These are phyloP conservation scores for Sceliomorpha sp. DNA, from an alignment of 2,888 invertebrate genomes.

Conservation along the genomic window DNA sequence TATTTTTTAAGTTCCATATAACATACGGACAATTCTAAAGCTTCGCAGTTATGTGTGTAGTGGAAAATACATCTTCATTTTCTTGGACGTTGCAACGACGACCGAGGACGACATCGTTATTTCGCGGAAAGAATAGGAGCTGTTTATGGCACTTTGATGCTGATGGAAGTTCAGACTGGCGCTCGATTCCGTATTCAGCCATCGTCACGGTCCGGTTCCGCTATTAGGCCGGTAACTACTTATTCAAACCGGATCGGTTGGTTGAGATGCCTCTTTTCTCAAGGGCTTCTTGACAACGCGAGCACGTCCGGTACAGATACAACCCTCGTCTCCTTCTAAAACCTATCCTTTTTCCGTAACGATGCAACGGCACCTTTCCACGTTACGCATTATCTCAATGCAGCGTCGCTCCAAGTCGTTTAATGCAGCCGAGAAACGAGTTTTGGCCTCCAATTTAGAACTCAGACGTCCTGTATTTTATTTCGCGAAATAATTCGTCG, in stretches of 20 bases:
- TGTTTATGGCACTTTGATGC: constrained; percentile 65
- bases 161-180: constrained; percentile 28
- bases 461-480: no score
- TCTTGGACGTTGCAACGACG: background rate
- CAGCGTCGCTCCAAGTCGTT: constrained; percentile 29
- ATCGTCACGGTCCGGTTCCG: constrained; percentile 71
- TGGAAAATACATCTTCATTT: no score
- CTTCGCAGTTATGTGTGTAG: no score
- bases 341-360: constrained; percentile 63
- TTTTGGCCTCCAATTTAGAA: background rate
- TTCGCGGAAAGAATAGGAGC: constrained; percentile 49
- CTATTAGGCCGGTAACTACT: constrained; percentile 77
- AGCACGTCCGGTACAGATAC: constrained; percentile 66
- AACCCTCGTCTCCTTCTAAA: constrained; percentile 45
- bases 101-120: constrained; percentile 6
- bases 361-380: constrained; percentile 42
- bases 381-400: constrained; percentile 37
- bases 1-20: no score
- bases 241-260: constrained; percentile 76
- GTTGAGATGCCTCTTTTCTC: constrained; percentile 61
- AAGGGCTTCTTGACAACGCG: constrained; percentile 67
- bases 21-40: no score
- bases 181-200: constrained; percentile 70
- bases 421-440: constrained; percentile 17
- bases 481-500: no score